These are phyloP conservation scores for Gobio occitaniae DNA, from an alignment of 2,797 vertebrate species.

Conservation along the genomic window DNA sequence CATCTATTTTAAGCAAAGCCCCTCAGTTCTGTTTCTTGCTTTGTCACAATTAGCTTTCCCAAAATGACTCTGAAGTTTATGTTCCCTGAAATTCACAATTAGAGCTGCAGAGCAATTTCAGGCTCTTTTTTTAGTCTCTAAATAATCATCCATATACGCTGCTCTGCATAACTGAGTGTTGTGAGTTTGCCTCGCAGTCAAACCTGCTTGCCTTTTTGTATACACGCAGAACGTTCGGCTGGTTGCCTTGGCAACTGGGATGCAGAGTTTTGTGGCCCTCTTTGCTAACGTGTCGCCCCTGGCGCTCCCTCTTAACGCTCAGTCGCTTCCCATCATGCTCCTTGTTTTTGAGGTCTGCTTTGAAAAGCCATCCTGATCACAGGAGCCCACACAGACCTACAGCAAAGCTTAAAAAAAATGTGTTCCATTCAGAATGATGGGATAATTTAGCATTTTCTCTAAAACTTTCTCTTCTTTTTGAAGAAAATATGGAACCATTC, in stretches of 20 bases:
- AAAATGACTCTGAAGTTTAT: constrained; percentile 54
- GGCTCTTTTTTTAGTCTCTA: constrained; percentile 14
- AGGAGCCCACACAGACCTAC: constrained; percentile 37
- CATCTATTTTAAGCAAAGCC: constrained; percentile 37
- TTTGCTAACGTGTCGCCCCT: constrained; percentile 60
- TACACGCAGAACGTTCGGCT: constrained; percentile 42
- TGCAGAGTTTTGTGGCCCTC: constrained; percentile 54
- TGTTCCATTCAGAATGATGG: neutral
- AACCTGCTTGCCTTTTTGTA: constrained; percentile 44
- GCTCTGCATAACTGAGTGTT: constrained; percentile 38
- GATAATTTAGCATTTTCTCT: neutral
- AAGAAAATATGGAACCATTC: neutral
- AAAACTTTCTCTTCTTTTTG: neutral
- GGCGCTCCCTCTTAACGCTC: constrained; percentile 62
- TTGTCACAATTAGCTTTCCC: constrained; percentile 51
- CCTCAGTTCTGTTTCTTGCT: constrained; percentile 48
- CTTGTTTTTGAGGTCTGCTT: constrained; percentile 54
- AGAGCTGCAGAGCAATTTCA: constrained; percentile 38
- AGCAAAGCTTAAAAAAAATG: constrained; percentile 8
- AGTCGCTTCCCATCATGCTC: constrained; percentile 68
- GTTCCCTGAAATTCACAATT: constrained; percentile 59
- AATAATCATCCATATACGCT: constrained; percentile 16
- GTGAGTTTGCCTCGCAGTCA: constrained; percentile 51
- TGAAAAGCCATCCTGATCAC: constrained; percentile 39
- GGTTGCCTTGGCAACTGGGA: constrained; percentile 63